Percentiles rank a stretch among this genome's conserved stretches.
These are phyloP conservation scores for Papilio glaucus DNA, from an alignment of 1,140 invertebrate species.

Conservation along the genomic window DNA sequence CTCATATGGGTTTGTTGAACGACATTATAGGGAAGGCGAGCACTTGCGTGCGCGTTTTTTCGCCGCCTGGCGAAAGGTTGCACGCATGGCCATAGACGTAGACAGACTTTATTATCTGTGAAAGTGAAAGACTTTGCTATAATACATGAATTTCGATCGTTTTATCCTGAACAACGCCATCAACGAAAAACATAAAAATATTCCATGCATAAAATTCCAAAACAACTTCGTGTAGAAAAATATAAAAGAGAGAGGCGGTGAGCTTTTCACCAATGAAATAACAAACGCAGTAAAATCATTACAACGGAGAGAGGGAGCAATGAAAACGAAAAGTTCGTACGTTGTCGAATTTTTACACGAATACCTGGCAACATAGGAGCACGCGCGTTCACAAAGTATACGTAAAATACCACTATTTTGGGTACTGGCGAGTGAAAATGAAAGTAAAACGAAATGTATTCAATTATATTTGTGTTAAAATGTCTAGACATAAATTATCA, in stretches of 20 bases:
- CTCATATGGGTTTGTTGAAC: too few species aligned
- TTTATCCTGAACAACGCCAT: background rate
- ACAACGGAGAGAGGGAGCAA: background rate
- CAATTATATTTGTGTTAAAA: too few species aligned
- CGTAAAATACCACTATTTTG: background rate
- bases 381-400: background rate
- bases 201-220: background rate
- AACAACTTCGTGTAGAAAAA: background rate
- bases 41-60: too few species aligned
- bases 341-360: slow-evolving; percentile 5
- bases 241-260: background rate
- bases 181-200: background rate
- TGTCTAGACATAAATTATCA: too few species aligned
- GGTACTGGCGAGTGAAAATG: too few species aligned
- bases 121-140: too few species aligned
- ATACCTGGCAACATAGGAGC: background rate
- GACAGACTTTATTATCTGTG: too few species aligned
- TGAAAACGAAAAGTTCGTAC: background rate
- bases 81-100: too few species aligned
- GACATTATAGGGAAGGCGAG: too few species aligned
- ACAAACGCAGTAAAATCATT: slow-evolving; percentile 17
- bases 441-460: too few species aligned
- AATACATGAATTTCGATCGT: too few species aligned
- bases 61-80: too few species aligned
- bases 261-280: background rate